Evolutionary conservation across 2,888 invertebrate genomes (phyloP), one percentile per base, ranked within the genome.

Genomic region (Metacarcinus magister): DNA sequence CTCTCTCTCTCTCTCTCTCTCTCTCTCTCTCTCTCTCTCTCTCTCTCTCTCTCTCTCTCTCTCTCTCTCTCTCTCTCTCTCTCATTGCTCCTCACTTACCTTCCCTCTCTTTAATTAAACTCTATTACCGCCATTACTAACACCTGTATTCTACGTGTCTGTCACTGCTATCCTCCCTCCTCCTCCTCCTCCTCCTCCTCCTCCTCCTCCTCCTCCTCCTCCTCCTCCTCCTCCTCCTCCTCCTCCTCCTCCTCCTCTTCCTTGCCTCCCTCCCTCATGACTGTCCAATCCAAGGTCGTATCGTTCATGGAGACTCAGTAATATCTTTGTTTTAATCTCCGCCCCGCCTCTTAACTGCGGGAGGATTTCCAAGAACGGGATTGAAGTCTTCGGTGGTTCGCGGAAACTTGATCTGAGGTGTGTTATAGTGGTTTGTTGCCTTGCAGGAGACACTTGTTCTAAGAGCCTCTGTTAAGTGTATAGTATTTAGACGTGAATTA

Each of bases 1-100:
- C 95, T n/a, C 60, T 54, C 8, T 48, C 54, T 90, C 95, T 95
- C 67, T n/a, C 19, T 67, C 95, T 95, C 54, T 94, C 60, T 94
- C 87, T 94, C 48, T 94, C 94, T 94, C 90, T 94, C 90, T 94
- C 89, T 87, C 90, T 87, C 46, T 67, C 95, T 95, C 54, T 94
- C 60, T 87, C 90, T 87, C 48, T 39, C 48, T 82, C 48, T 43
- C 48, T 43, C 48, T 94, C 44, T 75, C 75, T 43, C 44, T 75
- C 82, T 43, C 82, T 82, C 48, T 75, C 94, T 75, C 94, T 94
- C 82, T 75, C 75, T 94, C 44, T n/a, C 75, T 16, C 75, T 75
- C 32, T 67, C 54, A 16, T 2, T 54, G 2, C 19, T 16, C n/a
- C 28, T 75, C 75, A n/a, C 75, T n/a, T n/a, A 4, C 23, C 92